phyloP scores from a whole-genome alignment of 2,888 invertebrate genomes.

The Rotaria socialis region DNA sequence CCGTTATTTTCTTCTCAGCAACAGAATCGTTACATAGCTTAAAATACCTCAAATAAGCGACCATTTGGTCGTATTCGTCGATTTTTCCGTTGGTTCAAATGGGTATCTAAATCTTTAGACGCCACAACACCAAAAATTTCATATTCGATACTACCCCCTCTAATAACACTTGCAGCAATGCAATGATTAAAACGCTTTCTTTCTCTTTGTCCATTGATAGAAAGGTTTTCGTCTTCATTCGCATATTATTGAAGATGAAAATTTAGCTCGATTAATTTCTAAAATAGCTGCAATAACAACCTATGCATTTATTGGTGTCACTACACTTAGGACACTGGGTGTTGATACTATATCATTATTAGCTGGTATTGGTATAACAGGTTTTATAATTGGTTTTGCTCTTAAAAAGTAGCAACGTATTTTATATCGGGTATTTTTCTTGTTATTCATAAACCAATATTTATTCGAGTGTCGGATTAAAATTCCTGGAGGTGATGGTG shows the following conservation, averaged over 20 bases:
- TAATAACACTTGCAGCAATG: neutral
- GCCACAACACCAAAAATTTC: neutral
- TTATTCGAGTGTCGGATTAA: constrained; percentile 3
- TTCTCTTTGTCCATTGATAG: neutral
- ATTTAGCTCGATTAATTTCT: neutral
- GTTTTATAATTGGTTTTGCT: constrained; percentile 3
- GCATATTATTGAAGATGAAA: neutral
- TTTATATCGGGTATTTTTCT: constrained; percentile 1
- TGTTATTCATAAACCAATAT: constrained; percentile 22
- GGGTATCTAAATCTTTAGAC: neutral
- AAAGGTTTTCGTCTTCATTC: neutral
- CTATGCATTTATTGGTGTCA: neutral
- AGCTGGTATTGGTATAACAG: constrained; percentile 14
- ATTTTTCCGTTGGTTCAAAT: neutral
- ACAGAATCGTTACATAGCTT: neutral
- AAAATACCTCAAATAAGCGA: neutral
- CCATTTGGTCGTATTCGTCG: neutral
- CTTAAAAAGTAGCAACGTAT: constrained; percentile 23
- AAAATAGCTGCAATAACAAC: constrained; percentile 15
- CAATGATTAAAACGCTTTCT: neutral
- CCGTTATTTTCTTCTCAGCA: too few species aligned
- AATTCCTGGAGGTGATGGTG: constrained; percentile 15
- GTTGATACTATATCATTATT: neutral
- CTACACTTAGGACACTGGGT: neutral
- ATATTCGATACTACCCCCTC: neutral